Percentiles rank a stretch among this genome's conserved stretches.
phyloP scores from a whole-genome alignment of 2,797 vertebrate genomes.

The Hoplostethus mediterraneus region DNA sequence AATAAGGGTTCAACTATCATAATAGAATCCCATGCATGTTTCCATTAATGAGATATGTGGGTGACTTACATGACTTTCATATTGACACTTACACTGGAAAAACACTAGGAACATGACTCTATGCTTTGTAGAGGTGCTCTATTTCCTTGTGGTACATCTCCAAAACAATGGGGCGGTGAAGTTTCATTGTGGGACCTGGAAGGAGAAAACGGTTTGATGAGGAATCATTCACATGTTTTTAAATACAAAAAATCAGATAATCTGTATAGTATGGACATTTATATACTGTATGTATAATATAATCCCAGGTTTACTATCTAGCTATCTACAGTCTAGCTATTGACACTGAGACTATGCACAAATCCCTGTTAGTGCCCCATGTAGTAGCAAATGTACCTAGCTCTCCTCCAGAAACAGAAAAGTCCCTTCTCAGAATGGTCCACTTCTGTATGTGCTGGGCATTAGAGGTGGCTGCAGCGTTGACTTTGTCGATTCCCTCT shows the following conservation, averaged over 20 bases:
- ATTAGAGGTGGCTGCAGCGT: constrained; percentile 81
- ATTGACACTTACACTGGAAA: constrained; percentile 3
- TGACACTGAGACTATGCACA: no score
- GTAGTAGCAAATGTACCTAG: constrained; percentile 81
- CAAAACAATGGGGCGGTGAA: constrained; percentile 84
- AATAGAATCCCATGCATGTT: no score
- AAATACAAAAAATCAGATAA: no score
- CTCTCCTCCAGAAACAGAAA: constrained; percentile 91
- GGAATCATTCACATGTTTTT: no score
- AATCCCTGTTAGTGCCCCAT: no score
- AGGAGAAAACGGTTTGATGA: constrained; percentile 24
- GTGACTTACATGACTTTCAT: no score
- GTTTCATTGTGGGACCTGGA: constrained; percentile 92
- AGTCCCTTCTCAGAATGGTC: constrained; percentile 87
- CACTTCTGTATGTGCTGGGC: constrained; percentile 91
- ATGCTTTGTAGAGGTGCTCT: constrained; percentile 85
- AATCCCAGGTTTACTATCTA: no score
- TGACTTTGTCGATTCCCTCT: constrained; percentile 87
- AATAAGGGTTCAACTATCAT: no score
- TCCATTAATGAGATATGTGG: no score
- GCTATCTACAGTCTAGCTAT: no score
- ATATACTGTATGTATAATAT: no score
- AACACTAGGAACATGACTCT: constrained; percentile 11
- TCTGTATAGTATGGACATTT: no score
- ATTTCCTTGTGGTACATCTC: constrained; percentile 87